phyloP scores from a whole-genome alignment of 1,140 invertebrate species.

The Brachionus calyciflorus region DNA sequence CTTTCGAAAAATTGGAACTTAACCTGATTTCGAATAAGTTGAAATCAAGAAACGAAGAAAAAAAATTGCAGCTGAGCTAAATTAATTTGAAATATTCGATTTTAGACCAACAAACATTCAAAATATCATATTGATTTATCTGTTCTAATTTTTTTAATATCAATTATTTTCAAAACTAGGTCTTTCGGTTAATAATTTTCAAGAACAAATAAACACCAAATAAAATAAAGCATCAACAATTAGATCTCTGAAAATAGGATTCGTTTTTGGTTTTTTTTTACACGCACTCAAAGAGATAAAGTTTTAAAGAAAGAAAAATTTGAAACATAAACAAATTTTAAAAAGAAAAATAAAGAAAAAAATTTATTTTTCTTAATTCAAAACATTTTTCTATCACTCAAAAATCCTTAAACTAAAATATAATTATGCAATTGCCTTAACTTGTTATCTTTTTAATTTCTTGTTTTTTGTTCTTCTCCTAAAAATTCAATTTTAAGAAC shows the following conservation, averaged over 20 bases:
- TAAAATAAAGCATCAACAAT: not conserved
- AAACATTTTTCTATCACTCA: not conserved
- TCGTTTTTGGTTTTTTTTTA: constrained; percentile 2
- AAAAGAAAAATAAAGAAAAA: too few species aligned
- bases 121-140: too few species aligned
- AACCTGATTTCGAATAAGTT: constrained; percentile 10
- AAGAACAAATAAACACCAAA: constrained; percentile 28
- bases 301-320: not conserved
- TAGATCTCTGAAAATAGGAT: not conserved
- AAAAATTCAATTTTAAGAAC: too few species aligned
- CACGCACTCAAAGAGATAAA: constrained; percentile 1
- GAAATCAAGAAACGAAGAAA: too few species aligned
- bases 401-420: too few species aligned
- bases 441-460: too few species aligned
- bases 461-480: constrained; percentile 12
- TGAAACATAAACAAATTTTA: constrained; percentile 40
- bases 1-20: constrained; percentile 13
- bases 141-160: too few species aligned
- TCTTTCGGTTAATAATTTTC: constrained; percentile 41
- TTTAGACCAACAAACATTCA: too few species aligned
- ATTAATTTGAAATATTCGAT: too few species aligned
- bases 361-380: too few species aligned
- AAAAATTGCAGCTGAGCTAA: too few species aligned
- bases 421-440: constrained; percentile 38
- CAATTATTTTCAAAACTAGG: constrained; percentile 1